Evolutionary conservation across 2,797 vertebrate species (phyloP), one percentile per base, ranked within the genome.

Genomic region (Phalloptychus januarius): DNA sequence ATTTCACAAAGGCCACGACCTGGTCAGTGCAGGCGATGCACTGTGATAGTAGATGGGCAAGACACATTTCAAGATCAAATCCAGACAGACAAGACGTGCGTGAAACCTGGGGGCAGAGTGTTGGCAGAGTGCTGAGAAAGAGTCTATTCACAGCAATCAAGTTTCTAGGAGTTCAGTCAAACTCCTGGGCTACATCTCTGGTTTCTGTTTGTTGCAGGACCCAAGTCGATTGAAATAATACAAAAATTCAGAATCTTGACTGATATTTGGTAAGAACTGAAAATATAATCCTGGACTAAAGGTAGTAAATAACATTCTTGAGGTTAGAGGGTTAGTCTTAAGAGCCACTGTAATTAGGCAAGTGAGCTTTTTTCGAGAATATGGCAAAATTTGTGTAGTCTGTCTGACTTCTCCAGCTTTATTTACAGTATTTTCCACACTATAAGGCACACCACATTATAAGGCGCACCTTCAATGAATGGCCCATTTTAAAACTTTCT

Each of bases 1-100:
- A 93, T 94, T 95, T 93, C 91, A 88, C 74, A 88, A 84, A 93
- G 88, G 90, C 79, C 82, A 10, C 28, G 85, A 92, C 91, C 86
- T 20, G 80, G 85, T 88, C 89, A 86, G 89, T 80, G 81, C 76
- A 80, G 85, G 84, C 75, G 83, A 67, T 72, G 83, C 82, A 70
- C 79, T 58, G 71, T 48, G 76, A 83, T 93, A 94, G 95, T 89
- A 81, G 91, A 93, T 93, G 77, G 83, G 85, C 77, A 83, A 81
- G 88, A 91, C 87, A 93, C 86, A 88, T 93, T 92, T 87, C 79
- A 79, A 83, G 86, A 79, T 31, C 89, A 79, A 84, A 91, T 81
- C 78, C 78, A 79, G 91, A 82, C 85, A 84, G 86, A 80, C 81
- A 81, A 81, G 77, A 83, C 40, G 72, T 25, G 42, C 54, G 72